Conservation (phyloP, 2,888 invertebrate genomes). For the Tuta absoluta region DNA sequence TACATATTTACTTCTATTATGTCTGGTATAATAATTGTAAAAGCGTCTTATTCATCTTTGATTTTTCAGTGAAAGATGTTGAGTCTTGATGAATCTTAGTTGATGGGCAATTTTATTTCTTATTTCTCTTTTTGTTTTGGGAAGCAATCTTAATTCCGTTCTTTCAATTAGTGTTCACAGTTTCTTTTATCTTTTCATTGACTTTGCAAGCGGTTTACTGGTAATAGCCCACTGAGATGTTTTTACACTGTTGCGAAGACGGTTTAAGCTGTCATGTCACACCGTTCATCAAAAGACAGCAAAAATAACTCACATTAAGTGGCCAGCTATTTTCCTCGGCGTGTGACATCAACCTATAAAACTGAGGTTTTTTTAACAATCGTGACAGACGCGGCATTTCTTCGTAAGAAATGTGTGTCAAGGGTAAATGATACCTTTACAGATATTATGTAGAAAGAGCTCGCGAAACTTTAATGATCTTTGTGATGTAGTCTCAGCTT, state of each 20-base stretch:
- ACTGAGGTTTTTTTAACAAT: constrained; percentile 51
- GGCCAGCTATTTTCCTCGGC: constrained; percentile 53
- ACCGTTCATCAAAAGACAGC: constrained; percentile 40
- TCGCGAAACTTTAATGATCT: constrained; percentile 22
- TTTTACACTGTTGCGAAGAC: constrained; percentile 7
- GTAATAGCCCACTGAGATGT: constrained; percentile 1
- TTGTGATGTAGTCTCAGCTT: constrained; percentile 1
- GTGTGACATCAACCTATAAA: constrained; percentile 61
- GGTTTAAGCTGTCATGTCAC: constrained; percentile 22
- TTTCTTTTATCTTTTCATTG: not conserved
- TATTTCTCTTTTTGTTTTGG: not conserved
- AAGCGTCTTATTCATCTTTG: too few relatives aligned
- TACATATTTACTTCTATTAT: too few relatives aligned
- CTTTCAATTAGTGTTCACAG: not conserved
- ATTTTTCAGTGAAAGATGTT: too few relatives aligned
- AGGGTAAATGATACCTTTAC: constrained; percentile 42
- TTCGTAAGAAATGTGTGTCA: constrained; percentile 58
- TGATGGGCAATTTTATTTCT: not conserved
- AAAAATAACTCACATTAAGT: constrained; percentile 55
- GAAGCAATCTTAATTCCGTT: not conserved
- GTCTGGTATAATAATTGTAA: too few relatives aligned
- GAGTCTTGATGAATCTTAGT: too few relatives aligned
- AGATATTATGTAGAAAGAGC: constrained; percentile 12
- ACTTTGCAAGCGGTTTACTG: not conserved
- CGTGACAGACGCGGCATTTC: constrained; percentile 51